These are phyloP conservation scores for Allacma fusca DNA, from an alignment of 2,888 invertebrate species.

Conservation along the genomic window DNA sequence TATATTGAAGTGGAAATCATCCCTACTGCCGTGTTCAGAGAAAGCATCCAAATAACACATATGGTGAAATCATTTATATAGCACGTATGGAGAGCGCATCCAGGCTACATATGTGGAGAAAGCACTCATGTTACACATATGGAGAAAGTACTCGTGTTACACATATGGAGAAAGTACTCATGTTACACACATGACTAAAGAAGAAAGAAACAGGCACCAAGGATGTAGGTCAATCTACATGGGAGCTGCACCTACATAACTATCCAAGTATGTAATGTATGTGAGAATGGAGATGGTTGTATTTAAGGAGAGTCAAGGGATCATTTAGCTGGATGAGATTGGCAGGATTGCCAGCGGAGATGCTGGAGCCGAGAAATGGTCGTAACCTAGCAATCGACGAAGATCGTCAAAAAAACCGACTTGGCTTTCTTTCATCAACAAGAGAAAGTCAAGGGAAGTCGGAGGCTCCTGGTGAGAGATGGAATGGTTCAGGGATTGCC, in stretches of 20 bases:
- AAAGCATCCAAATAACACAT: too few species aligned
- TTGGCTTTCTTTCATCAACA: constrained; percentile 29
- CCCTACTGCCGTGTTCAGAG: too few species aligned
- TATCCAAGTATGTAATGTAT: too few species aligned
- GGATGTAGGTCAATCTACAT: background rate
- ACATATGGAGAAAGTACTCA: too few species aligned
- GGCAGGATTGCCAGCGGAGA: constrained; percentile 16
- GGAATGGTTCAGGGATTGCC: constrained; percentile 34
- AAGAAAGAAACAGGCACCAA: background rate
- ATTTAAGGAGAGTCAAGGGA: constrained; percentile 33
- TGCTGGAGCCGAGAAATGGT: background rate
- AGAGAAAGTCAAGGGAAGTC: background rate
- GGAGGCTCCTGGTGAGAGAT: constrained; percentile 33
- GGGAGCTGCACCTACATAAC: too few species aligned
- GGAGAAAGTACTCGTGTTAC: too few species aligned
- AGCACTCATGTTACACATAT: too few species aligned
- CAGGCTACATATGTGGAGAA: too few species aligned
- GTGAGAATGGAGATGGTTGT: constrained; percentile 5
- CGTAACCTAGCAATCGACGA: constrained; percentile 22
- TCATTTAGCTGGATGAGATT: constrained; percentile 37
- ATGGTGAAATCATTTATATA: too few species aligned
- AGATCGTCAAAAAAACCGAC: constrained; percentile 1
- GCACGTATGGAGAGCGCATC: too few species aligned
- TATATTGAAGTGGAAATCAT: too few species aligned
- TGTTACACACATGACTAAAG: too few species aligned